Conservation (phyloP, 2,797 vertebrate species). For the Gobionotothen gibberifrons region DNA sequence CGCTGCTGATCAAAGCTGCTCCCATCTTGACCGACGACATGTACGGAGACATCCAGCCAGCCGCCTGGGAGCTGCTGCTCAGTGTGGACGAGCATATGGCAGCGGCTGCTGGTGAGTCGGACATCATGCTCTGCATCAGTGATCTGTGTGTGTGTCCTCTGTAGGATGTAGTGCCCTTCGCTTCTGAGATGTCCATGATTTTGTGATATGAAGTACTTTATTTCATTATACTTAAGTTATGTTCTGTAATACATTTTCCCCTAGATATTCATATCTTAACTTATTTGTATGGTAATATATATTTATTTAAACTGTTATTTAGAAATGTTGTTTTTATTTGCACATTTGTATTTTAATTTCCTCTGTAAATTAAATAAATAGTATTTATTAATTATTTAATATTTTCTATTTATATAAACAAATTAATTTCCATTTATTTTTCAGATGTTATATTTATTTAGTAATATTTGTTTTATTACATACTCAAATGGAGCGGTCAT, state of each 20-base stretch:
- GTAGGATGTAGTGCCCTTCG: background rate
- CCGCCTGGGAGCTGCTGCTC: constrained; percentile 97
- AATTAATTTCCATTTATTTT: no score
- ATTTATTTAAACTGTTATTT: no score
- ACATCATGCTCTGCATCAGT: background rate
- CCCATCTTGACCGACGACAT: constrained; percentile 97
- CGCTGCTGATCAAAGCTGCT: constrained; percentile 96
- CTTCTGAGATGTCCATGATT: background rate
- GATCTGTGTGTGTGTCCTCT: background rate
- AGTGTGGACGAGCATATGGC: constrained; percentile 99
- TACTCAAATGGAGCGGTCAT: no score
- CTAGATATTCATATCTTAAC: background rate
- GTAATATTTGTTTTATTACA: no score
- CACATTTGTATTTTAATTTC: no score
- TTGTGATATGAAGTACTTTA: background rate
- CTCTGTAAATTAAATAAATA: no score
- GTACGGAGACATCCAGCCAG: constrained; percentile 97
- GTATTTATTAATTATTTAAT: no score
- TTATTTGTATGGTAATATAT: no score
- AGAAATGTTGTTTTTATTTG: no score
- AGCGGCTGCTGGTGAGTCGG: constrained; percentile 91
- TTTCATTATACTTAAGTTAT: background rate
- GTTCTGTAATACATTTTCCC: background rate
- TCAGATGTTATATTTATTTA: no score
- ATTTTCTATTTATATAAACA: no score